Percentiles rank a stretch among this genome's conserved stretches.
Conservation (phyloP, 1,140 invertebrate genomes). For the Galleria mellonella region DNA sequence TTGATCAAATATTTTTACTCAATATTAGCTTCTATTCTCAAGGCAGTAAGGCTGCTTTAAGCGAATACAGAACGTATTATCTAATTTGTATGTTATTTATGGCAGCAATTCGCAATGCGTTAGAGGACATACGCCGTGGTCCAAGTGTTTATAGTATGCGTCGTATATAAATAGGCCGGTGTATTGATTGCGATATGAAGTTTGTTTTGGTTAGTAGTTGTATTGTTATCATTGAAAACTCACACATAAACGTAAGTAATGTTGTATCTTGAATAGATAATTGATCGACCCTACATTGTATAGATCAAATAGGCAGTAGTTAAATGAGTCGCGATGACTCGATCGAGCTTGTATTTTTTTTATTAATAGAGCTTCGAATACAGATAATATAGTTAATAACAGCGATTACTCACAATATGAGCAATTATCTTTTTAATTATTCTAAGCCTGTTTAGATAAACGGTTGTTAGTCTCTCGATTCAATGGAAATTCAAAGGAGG, state of each 20-base stretch:
- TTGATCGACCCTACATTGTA: constrained; percentile 6
- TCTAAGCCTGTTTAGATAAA: too few relatives aligned
- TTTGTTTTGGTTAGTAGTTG: constrained; percentile 32
- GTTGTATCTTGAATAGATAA: constrained; percentile 21
- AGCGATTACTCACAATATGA: not conserved
- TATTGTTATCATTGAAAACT: constrained; percentile 36
- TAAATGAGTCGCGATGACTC: not conserved
- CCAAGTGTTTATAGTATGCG: constrained; percentile 17
- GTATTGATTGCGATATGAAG: constrained; percentile 11
- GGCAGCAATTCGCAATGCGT: constrained; percentile 12
- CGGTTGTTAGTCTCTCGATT: not conserved
- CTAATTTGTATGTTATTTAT: constrained; percentile 7
- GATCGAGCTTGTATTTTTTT: not conserved
- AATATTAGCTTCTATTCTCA: not conserved
- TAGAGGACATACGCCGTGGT: constrained; percentile 1
- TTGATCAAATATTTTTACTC: not conserved
- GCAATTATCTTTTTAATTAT: too few relatives aligned
- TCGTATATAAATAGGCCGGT: constrained; percentile 13
- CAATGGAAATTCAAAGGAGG: too few relatives aligned
- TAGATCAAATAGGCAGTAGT: not conserved
- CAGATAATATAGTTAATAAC: not conserved
- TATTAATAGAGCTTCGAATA: too few relatives aligned
- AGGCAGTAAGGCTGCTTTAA: not conserved
- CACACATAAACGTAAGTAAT: constrained; percentile 19
- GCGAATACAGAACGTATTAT: not conserved